Evolutionary conservation across 2,888 invertebrate species (phyloP).

Genomic region (Muscina levida): DNA sequence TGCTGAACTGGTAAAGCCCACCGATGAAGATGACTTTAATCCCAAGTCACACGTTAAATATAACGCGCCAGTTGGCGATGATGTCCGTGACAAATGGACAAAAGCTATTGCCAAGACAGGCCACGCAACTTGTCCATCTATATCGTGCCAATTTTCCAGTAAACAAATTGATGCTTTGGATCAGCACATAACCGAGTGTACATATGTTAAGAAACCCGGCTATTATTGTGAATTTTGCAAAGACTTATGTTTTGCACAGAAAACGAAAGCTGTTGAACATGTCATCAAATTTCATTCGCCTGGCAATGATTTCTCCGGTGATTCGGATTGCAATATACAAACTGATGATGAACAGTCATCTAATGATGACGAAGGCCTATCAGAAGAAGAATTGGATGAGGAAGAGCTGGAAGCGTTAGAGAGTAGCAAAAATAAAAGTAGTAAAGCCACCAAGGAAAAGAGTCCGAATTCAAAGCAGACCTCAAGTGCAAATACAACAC

Average conservation of each 20-base stretch:
- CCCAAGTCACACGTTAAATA: slow-evolving; percentile 28
- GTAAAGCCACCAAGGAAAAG: background rate
- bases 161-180: slow-evolving; percentile 70
- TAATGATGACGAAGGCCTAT: slow-evolving; percentile 67
- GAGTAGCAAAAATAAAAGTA: background rate
- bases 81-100: slow-evolving; percentile 56
- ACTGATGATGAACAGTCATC: slow-evolving; percentile 68
- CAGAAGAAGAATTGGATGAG: slow-evolving; percentile 71
- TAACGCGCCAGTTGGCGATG: slow-evolving; percentile 36
- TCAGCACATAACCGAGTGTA: slow-evolving; percentile 74
- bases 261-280: slow-evolving; percentile 63
- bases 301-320: slow-evolving; percentile 67
- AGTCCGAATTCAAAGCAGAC: background rate
- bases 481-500: background rate
- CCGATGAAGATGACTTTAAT: slow-evolving; percentile 12
- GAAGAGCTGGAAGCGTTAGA: slow-evolving; percentile 49
- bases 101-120: slow-evolving; percentile 70
- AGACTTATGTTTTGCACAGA: slow-evolving; percentile 40
- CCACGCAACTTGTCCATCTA: slow-evolving; percentile 74
- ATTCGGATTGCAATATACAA: slow-evolving; percentile 71
- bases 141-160: slow-evolving; percentile 74
- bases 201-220: slow-evolving; percentile 70
- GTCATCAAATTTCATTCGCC: slow-evolving; percentile 63
- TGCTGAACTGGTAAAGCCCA: slow-evolving; percentile 56
- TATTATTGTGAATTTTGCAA: slow-evolving; percentile 70